Evolutionary conservation across 2,113 vertebrate genomes (phyloP).

Genomic region (Spea multiplicata): DNA sequence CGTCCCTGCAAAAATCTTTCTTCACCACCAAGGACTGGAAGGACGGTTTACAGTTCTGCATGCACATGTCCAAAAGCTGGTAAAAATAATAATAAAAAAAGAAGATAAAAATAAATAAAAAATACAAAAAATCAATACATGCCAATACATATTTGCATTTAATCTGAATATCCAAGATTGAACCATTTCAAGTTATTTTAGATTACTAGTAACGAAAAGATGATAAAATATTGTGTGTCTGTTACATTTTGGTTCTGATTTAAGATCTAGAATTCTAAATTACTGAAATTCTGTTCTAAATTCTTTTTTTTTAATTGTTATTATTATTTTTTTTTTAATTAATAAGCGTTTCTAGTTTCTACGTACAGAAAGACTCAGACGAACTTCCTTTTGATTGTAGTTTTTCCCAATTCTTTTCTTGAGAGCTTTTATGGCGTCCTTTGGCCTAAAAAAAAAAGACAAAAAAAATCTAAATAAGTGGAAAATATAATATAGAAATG

Average conservation of each 20-base stretch:
- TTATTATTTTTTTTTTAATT: background rate
- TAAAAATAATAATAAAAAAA: conserved; percentile 36
- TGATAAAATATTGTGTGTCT: too few species aligned
- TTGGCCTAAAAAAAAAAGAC: conserved; percentile 60
- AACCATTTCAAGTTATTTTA: too few species aligned
- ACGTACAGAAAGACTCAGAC: conserved; percentile 74
- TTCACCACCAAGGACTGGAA: conserved; percentile 73
- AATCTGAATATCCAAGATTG: too few species aligned
- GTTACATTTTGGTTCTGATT: too few species aligned
- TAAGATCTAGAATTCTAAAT: too few species aligned
- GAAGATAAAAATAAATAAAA: background rate
- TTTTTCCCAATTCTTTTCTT: conserved; percentile 76
- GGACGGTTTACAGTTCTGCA: conserved; percentile 69
- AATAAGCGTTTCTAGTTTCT: conserved; percentile 36
- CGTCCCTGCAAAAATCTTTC: conserved; percentile 74
- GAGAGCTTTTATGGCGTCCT: conserved; percentile 72
- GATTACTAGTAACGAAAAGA: background rate
- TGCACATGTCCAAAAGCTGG: conserved; percentile 73
- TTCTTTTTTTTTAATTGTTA: background rate
- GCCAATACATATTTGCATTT: too few species aligned
- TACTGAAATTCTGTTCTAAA: background rate
- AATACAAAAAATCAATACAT: background rate
- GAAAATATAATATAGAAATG: too few species aligned
- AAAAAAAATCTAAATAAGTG: background rate
- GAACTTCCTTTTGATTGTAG: conserved; percentile 75